phyloP scores from a whole-genome alignment of 2,888 invertebrate genomes.

The Drosophila subquinaria region DNA sequence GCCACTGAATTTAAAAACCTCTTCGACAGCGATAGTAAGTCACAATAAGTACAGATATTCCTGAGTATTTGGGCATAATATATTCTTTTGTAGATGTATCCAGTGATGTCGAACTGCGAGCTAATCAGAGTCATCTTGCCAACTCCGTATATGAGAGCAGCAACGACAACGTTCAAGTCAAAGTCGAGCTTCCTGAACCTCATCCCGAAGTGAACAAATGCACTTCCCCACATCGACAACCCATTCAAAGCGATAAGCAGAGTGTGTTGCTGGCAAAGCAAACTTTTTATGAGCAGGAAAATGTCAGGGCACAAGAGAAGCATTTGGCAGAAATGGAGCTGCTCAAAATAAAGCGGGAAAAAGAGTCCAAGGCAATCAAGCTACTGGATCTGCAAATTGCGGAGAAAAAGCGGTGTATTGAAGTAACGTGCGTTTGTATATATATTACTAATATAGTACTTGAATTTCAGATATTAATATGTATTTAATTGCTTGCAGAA shows the following conservation, averaged over 20 bases:
- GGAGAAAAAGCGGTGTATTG: neutral
- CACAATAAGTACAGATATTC: neutral
- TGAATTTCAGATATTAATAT: neutral
- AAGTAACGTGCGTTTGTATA: neutral
- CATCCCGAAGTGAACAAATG: neutral
- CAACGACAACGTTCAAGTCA: neutral
- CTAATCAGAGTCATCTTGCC: too few relatives aligned
- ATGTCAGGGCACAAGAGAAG: neutral
- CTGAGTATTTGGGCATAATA: neutral
- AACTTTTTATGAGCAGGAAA: constrained; percentile 1
- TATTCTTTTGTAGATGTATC: neutral
- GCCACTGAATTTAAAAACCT: neutral
- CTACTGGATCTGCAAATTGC: neutral
- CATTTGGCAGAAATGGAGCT: constrained; percentile 6
- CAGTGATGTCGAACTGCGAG: neutral
- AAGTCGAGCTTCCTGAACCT: neutral
- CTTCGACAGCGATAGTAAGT: neutral
- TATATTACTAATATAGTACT: neutral
- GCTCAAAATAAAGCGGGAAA: constrained; percentile 4
- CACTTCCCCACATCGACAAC: neutral
- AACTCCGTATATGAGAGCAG: neutral
- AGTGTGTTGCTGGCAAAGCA: neutral
- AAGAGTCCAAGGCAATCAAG: neutral
- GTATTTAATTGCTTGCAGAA: neutral
- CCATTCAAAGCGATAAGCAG: neutral